A percentile compares a stretch with the other conserved stretches of the same genome.
These are phyloP conservation scores for Bellardia pandia DNA, from an alignment of 2,888 invertebrate genomes.

Conservation along the genomic window DNA sequence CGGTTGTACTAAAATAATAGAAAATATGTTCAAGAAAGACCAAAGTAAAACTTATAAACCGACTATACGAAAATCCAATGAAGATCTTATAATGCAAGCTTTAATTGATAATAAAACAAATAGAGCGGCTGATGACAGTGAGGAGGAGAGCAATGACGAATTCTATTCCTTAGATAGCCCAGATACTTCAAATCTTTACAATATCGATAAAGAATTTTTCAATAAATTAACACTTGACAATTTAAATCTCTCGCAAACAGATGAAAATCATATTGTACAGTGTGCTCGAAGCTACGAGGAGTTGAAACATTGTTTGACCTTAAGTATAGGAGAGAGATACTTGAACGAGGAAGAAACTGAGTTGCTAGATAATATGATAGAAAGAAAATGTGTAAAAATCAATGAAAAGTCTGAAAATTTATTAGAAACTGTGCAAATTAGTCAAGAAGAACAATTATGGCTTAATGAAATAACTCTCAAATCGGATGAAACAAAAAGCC, in stretches of 20 bases:
- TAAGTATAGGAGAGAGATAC: constrained; percentile 53
- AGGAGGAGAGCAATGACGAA: constrained; percentile 65
- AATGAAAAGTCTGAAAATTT: not conserved
- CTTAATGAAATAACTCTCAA: constrained; percentile 76
- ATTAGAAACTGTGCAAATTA: not conserved
- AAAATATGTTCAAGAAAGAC: not conserved
- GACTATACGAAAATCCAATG: constrained; percentile 13
- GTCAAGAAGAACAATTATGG: constrained; percentile 66
- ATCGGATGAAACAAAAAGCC: constrained; percentile 48
- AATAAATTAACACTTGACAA: constrained; percentile 77
- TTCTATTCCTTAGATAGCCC: constrained; percentile 77
- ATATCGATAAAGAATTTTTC: constrained; percentile 78
- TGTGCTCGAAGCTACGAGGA: constrained; percentile 79
- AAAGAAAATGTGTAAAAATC: not conserved
- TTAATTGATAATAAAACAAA: constrained; percentile 8
- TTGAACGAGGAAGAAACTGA: constrained; percentile 73
- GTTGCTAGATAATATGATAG: constrained; percentile 72
- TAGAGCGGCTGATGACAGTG: constrained; percentile 13
- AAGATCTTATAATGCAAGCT: constrained; percentile 35
- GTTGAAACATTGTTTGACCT: constrained; percentile 74
- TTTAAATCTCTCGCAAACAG: constrained; percentile 66
- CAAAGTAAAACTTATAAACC: constrained; percentile 15
- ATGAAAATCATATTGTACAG: constrained; percentile 76
- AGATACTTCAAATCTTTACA: constrained; percentile 71
- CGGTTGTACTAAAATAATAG: not conserved